phyloP scores from a whole-genome alignment of 2,797 vertebrate genomes.

The Tarsius wallacei region DNA sequence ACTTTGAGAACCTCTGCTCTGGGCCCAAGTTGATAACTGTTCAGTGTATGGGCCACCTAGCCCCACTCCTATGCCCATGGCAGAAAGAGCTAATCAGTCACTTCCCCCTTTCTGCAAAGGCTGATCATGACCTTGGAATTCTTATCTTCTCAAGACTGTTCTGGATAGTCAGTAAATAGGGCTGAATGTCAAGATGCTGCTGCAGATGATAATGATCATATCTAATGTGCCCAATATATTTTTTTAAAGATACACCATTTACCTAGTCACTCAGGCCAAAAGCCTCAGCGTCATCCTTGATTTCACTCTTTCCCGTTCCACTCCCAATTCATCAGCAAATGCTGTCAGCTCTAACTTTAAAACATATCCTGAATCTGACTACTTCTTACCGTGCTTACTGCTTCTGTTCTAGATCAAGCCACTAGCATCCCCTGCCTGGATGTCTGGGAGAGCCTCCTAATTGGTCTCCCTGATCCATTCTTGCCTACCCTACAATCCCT shows the following conservation, averaged over 20 bases:
- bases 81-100: background rate
- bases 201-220: background rate
- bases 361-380: background rate
- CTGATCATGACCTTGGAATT: background rate
- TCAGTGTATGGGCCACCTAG: background rate
- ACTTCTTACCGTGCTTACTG: background rate
- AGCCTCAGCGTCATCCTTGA: background rate
- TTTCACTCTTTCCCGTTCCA: background rate
- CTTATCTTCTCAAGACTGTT: background rate
- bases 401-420: background rate
- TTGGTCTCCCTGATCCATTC: background rate
- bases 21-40: background rate
- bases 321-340: background rate
- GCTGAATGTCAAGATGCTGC: background rate
- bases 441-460: background rate
- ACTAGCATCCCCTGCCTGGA: background rate
- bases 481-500: background rate
- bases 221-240: background rate
- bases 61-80: background rate
- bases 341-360: conserved; percentile 25
- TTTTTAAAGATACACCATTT: background rate
- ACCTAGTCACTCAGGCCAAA: background rate
- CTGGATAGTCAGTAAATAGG: background rate
- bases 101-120: background rate
- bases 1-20: background rate